Evolutionary conservation across 2,888 invertebrate genomes (phyloP), one percentile per base, ranked within the genome.

Genomic region (Dusona sp.): DNA sequence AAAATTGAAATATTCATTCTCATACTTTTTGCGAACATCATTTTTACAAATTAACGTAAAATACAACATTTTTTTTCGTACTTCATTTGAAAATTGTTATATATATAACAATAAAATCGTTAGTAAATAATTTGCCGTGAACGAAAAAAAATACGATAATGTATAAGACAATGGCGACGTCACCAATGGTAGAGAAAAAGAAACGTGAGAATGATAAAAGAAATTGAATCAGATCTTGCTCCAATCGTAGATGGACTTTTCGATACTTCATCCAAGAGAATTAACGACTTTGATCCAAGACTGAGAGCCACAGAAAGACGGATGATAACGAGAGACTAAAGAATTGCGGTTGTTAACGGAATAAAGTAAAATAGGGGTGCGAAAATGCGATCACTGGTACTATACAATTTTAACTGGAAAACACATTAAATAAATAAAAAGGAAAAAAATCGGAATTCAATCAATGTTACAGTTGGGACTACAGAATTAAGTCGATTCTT

Each of bases 281-380:
- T 93, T 92, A 92, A 92, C 89, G 90, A 86, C 88, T 92, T 91
- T 92, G 92, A 91, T 92, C 91, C 92, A 91, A 91, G 89, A 90
- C 87, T 77, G 83, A 79, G 72, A 68, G 70, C 83, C 74, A 74
- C 79, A 84, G 73, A 68, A 48, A 25, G 61, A 65, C 48, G 73
- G 74, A 16, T 73, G 73, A 85, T 75, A 85, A 75, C 75, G 64
- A 75, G 70, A 82, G 81, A 86, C 48, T 77, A 73, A 64, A 29
- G 79, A 65, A 83, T 80, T 88, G n/a, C 51, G n/a, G 70, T 38
- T 57, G 65, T 73, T 67, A n/a, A n/a, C n/a, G n/a, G n/a, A n/a
- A n/a, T n/a, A n/a, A n/a, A n/a, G n/a, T n/a, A n/a, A n/a, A n/a
- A n/a, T n/a, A n/a, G n/a, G n/a, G n/a, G n/a, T n/a, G n/a, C n/a